These are phyloP conservation scores for Drosophila borborema DNA, from an alignment of 2,888 invertebrate species.

Conservation along the genomic window DNA sequence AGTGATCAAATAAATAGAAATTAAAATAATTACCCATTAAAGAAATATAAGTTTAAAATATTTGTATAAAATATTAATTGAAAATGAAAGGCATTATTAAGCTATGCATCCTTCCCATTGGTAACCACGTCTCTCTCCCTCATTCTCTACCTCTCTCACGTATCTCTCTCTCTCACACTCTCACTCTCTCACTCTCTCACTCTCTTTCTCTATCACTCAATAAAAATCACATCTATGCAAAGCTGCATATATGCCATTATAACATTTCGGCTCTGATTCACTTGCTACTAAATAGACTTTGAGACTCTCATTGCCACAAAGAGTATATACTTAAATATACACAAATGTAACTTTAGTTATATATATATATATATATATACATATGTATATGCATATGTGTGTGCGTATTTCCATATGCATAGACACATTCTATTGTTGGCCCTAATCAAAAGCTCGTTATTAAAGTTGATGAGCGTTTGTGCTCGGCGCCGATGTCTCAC, in stretches of 20 bases:
- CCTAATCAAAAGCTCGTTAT: constrained; percentile 63
- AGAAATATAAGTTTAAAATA: too few relatives aligned
- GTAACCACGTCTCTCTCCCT: too few relatives aligned
- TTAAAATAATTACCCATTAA: too few relatives aligned
- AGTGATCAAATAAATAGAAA: too few relatives aligned
- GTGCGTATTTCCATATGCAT: not conserved
- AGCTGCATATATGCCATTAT: not conserved
- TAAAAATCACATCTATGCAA: too few relatives aligned
- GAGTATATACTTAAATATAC: not conserved
- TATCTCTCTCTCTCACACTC: too few relatives aligned
- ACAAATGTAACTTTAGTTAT: not conserved
- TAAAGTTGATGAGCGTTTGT: constrained; percentile 41
- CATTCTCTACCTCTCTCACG: too few relatives aligned
- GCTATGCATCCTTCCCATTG: too few relatives aligned
- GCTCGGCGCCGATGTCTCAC: constrained; percentile 35
- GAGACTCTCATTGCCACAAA: not conserved
- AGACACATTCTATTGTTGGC: constrained; percentile 26
- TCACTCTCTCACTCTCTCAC: too few relatives aligned
- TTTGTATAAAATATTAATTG: too few relatives aligned
- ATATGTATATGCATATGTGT: not conserved
- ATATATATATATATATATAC: not conserved
- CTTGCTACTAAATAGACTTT: not conserved
- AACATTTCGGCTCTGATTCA: not conserved
- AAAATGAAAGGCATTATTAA: too few relatives aligned
- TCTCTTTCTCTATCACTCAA: too few relatives aligned